These are phyloP conservation scores for Bovichtus diacanthus DNA, from an alignment of 2,797 vertebrate species.

Conservation along the genomic window DNA sequence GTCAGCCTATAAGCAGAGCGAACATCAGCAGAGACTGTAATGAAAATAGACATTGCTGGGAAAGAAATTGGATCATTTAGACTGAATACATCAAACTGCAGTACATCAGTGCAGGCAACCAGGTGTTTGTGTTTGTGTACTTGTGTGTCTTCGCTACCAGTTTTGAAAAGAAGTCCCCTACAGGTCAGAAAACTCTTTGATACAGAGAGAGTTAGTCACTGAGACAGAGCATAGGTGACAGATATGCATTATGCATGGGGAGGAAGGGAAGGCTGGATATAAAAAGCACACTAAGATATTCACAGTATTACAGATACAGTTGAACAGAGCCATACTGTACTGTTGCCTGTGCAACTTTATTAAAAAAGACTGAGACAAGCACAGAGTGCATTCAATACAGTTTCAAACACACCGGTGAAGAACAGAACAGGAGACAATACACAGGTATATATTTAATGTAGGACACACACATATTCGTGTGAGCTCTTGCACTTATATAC, in stretches of 20 bases:
- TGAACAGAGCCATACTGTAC: conserved; percentile 55
- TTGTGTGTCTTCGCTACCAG: conserved; percentile 28
- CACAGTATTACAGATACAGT: conserved; percentile 66
- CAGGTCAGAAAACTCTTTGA: conserved; percentile 77
- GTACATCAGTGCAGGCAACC: conserved; percentile 17
- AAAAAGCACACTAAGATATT: conserved; percentile 79
- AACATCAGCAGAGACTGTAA: conserved; percentile 27
- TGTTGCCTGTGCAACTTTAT: conserved; percentile 52
- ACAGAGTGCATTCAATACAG: conserved; percentile 7
- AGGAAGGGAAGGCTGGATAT: conserved; percentile 68
- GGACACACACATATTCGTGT: conserved; percentile 12
- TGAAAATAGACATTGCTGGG: conserved; percentile 22
- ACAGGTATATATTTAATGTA: conserved; percentile 1
- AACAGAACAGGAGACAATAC: conserved; percentile 27
- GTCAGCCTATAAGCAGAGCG: conserved; percentile 4
- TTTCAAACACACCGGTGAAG: conserved; percentile 42
- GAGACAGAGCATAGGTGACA: conserved; percentile 82
- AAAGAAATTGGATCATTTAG: conserved; percentile 21
- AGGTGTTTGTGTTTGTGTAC: conserved; percentile 37
- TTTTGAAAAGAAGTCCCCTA: conserved; percentile 59
- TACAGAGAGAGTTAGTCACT: conserved; percentile 72
- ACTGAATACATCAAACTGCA: conserved; percentile 30
- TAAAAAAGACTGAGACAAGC: conserved; percentile 50
- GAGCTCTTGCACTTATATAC: conserved; percentile 30
- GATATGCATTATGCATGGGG: conserved; percentile 78